Percentiles rank a stretch among this genome's conserved stretches.
phyloP scores from a whole-genome alignment of 2,888 invertebrate species.

The Acronicta psi region DNA sequence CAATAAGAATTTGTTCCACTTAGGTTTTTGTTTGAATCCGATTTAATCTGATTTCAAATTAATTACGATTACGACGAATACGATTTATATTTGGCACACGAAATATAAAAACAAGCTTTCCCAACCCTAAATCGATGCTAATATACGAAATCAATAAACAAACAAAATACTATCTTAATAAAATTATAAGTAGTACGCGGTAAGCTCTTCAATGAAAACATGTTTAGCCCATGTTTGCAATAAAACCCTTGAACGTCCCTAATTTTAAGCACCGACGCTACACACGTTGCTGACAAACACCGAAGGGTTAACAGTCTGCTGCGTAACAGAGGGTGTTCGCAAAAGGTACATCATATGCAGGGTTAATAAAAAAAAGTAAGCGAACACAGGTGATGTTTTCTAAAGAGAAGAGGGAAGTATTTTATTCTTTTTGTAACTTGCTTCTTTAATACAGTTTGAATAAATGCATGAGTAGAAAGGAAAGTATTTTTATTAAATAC shows the following conservation, averaged over 20 bases:
- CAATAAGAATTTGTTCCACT: background rate
- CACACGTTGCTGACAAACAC: constrained; percentile 76
- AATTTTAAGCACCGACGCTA: constrained; percentile 71
- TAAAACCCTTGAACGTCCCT: constrained; percentile 70
- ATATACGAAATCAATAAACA: constrained; percentile 30
- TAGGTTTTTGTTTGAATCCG: background rate
- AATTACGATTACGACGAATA: background rate
- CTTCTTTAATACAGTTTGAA: constrained; percentile 38
- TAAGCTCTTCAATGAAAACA: constrained; percentile 45
- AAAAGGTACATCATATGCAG: constrained; percentile 70
- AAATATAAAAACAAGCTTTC: constrained; percentile 23
- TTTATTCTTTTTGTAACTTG: constrained; percentile 34
- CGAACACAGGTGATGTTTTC: constrained; percentile 54
- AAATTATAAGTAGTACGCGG: constrained; percentile 21
- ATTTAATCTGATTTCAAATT: constrained; percentile 26
- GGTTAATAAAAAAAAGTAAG: constrained; percentile 72
- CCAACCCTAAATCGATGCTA: constrained; percentile 11
- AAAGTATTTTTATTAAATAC: constrained; percentile 31
- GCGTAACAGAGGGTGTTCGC: constrained; percentile 76
- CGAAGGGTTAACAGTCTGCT: constrained; percentile 85
- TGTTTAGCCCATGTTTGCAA: constrained; percentile 67
- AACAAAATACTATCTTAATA: constrained; percentile 20
- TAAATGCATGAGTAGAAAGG: constrained; percentile 32
- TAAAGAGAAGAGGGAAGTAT: constrained; percentile 45
- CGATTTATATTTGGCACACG: constrained; percentile 17